Evolutionary conservation across 2,797 vertebrate genomes (phyloP), one percentile per base, ranked within the genome.

Genomic region (Steatocranus sp.): DNA sequence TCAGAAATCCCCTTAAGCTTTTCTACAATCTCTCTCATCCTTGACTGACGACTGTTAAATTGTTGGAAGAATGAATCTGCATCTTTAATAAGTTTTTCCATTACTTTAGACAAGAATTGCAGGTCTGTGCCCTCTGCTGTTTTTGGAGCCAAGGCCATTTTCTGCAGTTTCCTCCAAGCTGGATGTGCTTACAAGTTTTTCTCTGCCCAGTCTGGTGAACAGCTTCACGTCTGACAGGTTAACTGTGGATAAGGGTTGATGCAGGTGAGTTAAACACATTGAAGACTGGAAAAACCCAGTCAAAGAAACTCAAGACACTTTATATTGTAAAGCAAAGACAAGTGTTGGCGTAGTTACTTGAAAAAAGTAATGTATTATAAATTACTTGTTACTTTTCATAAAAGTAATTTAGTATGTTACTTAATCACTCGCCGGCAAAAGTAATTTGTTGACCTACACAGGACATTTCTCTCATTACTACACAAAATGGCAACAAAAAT

Each of bases 11-110:
- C 50, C 50, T 51, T 4, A 11, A 51, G 50, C 50, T 51, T 51
- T 51, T 51, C 11, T 51, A 51, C 20, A 51, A 7, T 51, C 20
- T 12, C 50, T 51, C 50, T 51, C 20, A 51, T 51, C 50, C 20
- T 23, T 51, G 50, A 51, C 0, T 23, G 14, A 18, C 0, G 4
- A 18, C 5, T 34, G 0, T n/a, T 10, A 34, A 34, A 34, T 18
- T 61, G 56, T 1, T 34, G 56, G 30, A 61, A n/a, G 17, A 34
- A 61, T n/a, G 17, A 61, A 61, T 32, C 17, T 34, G 56, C 30
- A 34, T 18, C 30, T 2, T 23, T 51, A 51, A 23, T 23, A 34
- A 61, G 30, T 61, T 51, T 4, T 51, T 51, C 50, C 56, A 34
- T 61, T 61, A 61, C 17, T 61, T 4, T 7, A 34, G 17, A 61